These are phyloP conservation scores for Coremacera marginata DNA, from an alignment of 2,888 invertebrate species.

Conservation along the genomic window DNA sequence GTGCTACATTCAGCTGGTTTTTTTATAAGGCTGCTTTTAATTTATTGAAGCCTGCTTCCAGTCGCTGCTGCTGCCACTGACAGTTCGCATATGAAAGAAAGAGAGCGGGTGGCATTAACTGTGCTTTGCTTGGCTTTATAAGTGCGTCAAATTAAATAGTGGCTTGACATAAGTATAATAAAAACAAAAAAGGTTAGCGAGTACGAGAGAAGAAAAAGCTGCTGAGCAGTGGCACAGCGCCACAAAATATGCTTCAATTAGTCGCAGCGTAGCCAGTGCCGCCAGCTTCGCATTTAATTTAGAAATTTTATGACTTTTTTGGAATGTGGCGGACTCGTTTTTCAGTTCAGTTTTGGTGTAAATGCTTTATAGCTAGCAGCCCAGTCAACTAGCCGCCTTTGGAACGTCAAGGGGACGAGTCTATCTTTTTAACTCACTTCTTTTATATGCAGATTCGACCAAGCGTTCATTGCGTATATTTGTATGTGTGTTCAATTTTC, in stretches of 20 bases:
- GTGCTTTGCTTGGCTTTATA: not conserved
- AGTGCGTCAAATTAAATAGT: conserved; percentile 20
- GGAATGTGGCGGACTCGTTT: not conserved
- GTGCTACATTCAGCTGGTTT: not conserved
- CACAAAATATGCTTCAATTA: not conserved
- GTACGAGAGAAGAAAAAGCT: no score
- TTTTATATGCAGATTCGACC: not conserved
- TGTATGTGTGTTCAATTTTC: conserved; percentile 59
- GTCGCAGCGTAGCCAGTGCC: not conserved
- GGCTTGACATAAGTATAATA: conserved; percentile 22
- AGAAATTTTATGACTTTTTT: conserved; percentile 26
- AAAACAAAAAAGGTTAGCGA: no score
- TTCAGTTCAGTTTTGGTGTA: not conserved
- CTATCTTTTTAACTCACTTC: not conserved
- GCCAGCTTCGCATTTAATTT: conserved; percentile 33
- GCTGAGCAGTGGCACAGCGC: not conserved
- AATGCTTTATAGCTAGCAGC: not conserved
- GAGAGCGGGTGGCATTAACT: not conserved
- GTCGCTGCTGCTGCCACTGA: not conserved
- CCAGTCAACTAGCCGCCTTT: no score
- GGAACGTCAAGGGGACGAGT: no score
- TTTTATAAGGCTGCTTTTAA: no score
- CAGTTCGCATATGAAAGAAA: not conserved
- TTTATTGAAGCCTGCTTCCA: conserved; percentile 10
- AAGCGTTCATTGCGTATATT: conserved; percentile 58